Evolutionary conservation across 1,140 invertebrate species (phyloP).

Genomic region (Agraylea sexmaculata): DNA sequence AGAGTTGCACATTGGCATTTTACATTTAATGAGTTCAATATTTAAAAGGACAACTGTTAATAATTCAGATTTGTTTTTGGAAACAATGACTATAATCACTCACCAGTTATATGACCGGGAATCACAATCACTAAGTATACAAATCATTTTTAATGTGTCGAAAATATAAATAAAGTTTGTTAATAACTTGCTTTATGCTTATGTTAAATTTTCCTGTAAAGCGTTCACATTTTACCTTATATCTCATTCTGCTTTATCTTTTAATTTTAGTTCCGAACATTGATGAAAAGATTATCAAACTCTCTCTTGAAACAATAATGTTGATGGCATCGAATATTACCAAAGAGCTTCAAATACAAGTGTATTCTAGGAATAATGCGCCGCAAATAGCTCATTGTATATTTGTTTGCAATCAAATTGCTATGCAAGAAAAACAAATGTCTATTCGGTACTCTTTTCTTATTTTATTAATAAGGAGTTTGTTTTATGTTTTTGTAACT

Average conservation of each 20-base stretch:
- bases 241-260: constrained; percentile 8
- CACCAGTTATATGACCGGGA: too few relatives aligned
- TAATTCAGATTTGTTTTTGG: too few relatives aligned
- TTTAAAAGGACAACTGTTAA: too few relatives aligned
- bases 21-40: too few relatives aligned
- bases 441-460: constrained; percentile 37
- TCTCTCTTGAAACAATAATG: constrained; percentile 41
- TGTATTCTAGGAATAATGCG: constrained; percentile 41
- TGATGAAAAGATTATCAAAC: constrained; percentile 49
- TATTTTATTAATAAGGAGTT: not conserved
- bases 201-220: too few relatives aligned
- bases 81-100: too few relatives aligned
- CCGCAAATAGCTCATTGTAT: constrained; percentile 45
- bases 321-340: constrained; percentile 36
- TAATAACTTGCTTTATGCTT: too few relatives aligned
- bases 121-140: too few relatives aligned
- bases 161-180: too few relatives aligned
- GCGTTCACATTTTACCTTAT: too few relatives aligned
- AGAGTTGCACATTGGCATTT: too few relatives aligned
- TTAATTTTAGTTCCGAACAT: constrained; percentile 29
- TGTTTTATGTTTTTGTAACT: constrained; percentile 10
- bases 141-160: too few relatives aligned
- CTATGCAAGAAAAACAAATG: constrained; percentile 44
- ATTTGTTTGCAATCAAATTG: constrained; percentile 44
- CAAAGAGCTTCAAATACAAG: constrained; percentile 30